Base-by-base conservation (phyloP, 30 jellyfish, hydroid and myxozoan genomes). In the Cassiopea andromeda region DNA sequence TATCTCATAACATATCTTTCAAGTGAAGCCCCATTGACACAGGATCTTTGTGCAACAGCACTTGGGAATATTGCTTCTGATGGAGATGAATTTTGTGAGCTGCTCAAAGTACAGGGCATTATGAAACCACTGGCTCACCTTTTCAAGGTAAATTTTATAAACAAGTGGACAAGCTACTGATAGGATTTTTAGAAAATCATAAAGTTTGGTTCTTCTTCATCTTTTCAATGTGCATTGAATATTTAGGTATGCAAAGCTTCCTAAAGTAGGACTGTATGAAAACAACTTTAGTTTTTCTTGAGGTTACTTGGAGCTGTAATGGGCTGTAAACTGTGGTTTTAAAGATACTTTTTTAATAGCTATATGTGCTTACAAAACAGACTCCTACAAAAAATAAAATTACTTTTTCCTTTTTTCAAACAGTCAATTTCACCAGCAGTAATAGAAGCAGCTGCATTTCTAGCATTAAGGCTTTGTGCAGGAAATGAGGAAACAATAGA, bases 11-110 rank as follows among this genome's bases (percentile, higher is more conserved):
- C 98, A 54, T 91, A 85, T 70, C 85, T 95, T 77, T 68, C 87
- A 43, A 90, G 97, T 84, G 97, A 95, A n/a, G 80, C 82, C 67
- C 88, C 60, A 2, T 75, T 91, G 9, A 66, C 76, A 83, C 97
- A 84, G 68, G 97, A 95, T 49, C 92, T 85, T 16, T 66, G 99
- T 79, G 98, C 97, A 13, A 90, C 98, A 84, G 99, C 98, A 2
- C 77, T 95, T 38, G 99, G 99, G 38, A 95, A 95, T 50, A 86
- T 95, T 85, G 99, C 99, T 15, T 97, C 98, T 8, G 94, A 91
- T 79, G 91, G 96, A 38, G 88, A 82, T 4, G 86, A 82, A 66
- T 66, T 76, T 45, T 69, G 98, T 48, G 73, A 74, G 16, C 54
- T 95, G 71, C 80, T 95, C 54, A 84, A 77, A 83, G 72, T 17